Evolutionary conservation across 2,888 invertebrate species (phyloP).

Genomic region (Anodontia alba): DNA sequence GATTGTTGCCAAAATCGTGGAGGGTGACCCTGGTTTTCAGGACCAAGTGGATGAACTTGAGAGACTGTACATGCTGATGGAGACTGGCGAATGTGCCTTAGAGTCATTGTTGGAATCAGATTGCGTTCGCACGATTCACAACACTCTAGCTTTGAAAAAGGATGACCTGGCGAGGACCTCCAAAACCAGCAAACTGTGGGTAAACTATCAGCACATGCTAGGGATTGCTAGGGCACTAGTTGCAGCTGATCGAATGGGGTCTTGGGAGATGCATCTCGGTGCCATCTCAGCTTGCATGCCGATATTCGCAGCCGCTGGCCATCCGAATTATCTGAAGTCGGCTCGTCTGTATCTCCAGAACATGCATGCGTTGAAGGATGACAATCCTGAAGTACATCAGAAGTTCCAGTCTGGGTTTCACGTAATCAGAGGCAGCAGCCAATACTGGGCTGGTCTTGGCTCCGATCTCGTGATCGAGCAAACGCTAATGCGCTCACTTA

Average conservation of each 20-base stretch:
- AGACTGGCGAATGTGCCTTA: no score
- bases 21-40: no score
- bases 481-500: not conserved
- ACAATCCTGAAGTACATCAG: no score
- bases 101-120: no score
- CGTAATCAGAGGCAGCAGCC: not conserved
- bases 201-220: conserved; percentile 43
- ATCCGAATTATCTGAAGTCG: conserved; percentile 55
- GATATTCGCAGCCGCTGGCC: conserved; percentile 60
- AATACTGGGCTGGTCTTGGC: not conserved
- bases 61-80: no score
- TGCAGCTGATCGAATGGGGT: conserved; percentile 35
- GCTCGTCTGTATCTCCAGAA: conserved; percentile 46
- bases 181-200: conserved; percentile 25
- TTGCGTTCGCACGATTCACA: no score
- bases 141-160: no score
- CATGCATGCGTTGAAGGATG: conserved; percentile 11
- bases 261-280: conserved; percentile 46
- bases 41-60: no score
- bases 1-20: no score
- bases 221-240: conserved; percentile 19
- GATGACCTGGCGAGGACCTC: no score
- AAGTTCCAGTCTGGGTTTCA: not conserved
- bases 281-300: conserved; percentile 45
- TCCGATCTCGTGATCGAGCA: not conserved